Evolutionary conservation across 2,113 vertebrate species (phyloP), one percentile per base, ranked within the genome.

Genomic region (Prunella fulvescens): DNA sequence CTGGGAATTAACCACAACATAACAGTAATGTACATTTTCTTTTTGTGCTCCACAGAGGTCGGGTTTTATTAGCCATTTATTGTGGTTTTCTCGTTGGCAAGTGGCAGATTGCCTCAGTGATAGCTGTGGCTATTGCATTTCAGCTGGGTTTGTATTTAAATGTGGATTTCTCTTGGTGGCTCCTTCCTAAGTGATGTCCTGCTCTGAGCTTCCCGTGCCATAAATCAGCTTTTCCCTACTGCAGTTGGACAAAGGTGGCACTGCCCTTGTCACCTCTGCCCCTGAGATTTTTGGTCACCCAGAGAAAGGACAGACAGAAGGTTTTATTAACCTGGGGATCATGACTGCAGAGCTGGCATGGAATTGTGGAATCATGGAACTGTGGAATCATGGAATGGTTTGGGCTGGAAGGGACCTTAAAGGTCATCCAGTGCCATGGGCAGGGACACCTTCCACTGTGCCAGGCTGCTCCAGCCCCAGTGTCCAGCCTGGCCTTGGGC

Each of bases 61-160:
- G 61, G 3, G 62, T 97, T 98, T 97, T 96, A 96, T 92, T 81
- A 90, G 88, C 85, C 88, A 45, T 93, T 95, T 97, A 69, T 78
- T 97, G 95, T 94, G 93, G 93, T 84, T 96, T 72, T 14, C 79
- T 39, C 61, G 29, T 85, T 87, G 93, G 82, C 91, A 72, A 93
- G 88, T 47, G 64, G 93, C 87, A 89, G 84, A 76, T 58, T 53
- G 39, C 35, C 42, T 66, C 67, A n/a, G 31, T 37, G 73, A 81
- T 58, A 91, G 82, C 80, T 44, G 45, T 14, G 60, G 53, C 48
- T 94, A 13, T 92, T 53, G 19, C 37, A 26, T 94, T 90, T 94
- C 88, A 56, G 66, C 57, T 90, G 70, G 8, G 0, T 69, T 84
- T 91, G 90, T n/a, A 6, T 51, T 70, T 54, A 45, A 92, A 65